These are phyloP conservation scores for Saccostrea echinata DNA, from an alignment of 1,140 invertebrate species.

Conservation along the genomic window DNA sequence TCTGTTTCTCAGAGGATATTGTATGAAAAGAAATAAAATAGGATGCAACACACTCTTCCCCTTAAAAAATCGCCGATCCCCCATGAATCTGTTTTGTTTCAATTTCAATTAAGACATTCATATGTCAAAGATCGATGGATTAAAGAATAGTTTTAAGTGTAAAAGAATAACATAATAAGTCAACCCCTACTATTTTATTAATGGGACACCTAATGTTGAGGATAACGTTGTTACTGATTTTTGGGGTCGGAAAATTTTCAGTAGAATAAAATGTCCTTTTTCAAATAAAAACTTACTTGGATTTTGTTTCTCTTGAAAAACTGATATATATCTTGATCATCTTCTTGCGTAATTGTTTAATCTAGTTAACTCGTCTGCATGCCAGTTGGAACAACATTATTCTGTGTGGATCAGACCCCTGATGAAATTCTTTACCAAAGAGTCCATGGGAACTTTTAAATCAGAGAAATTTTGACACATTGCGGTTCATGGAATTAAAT, in stretches of 20 bases:
- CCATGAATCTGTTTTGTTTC: slow-evolving; percentile 25
- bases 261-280: too few species aligned
- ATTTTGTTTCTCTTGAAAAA: neutral
- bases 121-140: slow-evolving; percentile 9
- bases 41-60: neutral
- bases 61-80: neutral
- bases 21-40: slow-evolving; percentile 38
- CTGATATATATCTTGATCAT: neutral
- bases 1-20: slow-evolving; percentile 14
- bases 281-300: too few species aligned
- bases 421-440: neutral
- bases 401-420: neutral
- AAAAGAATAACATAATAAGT: neutral
- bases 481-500: slow-evolving; percentile 22
- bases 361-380: slow-evolving; percentile 21
- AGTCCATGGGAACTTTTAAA: slow-evolving; percentile 27
- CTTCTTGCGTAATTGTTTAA: neutral
- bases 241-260: too few species aligned
- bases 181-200: neutral
- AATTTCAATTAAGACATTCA: slow-evolving; percentile 19
- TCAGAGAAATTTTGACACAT: slow-evolving; percentile 20
- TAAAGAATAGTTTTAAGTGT: neutral
- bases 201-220: too few species aligned
- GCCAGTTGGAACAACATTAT: neutral
- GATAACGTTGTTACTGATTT: too few species aligned